Conservation (phyloP, 2,888 invertebrate species). For the Pyrgus malvae region DNA sequence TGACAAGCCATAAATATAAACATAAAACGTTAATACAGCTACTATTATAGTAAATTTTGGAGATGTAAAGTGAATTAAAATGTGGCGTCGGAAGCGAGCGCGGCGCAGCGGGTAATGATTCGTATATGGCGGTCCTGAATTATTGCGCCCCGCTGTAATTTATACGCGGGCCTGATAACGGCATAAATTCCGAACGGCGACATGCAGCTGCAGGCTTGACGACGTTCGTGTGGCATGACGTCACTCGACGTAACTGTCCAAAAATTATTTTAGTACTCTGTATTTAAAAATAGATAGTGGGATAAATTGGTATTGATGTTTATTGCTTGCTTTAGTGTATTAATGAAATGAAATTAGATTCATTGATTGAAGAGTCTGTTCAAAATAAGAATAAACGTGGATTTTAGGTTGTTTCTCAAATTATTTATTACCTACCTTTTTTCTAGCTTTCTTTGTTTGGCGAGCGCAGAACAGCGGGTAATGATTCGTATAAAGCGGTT, state of each 20-base stretch:
- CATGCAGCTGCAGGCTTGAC: constrained; percentile 64
- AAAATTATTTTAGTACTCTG: constrained; percentile 37
- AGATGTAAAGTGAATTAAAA: constrained; percentile 75
- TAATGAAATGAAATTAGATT: no score
- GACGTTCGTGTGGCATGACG: constrained; percentile 70
- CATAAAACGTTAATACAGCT: constrained; percentile 48
- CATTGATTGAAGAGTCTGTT: no score
- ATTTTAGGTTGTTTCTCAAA: no score
- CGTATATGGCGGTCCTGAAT: constrained; percentile 79
- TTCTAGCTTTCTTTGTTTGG: no score
- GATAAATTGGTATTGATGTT: no score
- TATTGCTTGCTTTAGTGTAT: no score
- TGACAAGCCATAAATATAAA: background rate
- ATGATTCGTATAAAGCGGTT: constrained; percentile 79
- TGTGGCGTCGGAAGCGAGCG: constrained; percentile 48
- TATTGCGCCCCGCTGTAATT: constrained; percentile 76
- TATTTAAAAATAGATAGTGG: background rate
- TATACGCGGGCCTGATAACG: constrained; percentile 76
- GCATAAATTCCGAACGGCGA: constrained; percentile 74
- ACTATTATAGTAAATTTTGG: constrained; percentile 64
- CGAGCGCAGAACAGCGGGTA: constrained; percentile 70
- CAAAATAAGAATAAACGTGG: no score
- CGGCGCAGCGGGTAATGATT: constrained; percentile 78
- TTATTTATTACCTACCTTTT: no score
- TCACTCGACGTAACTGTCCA: constrained; percentile 57